Evolutionary conservation across 35 echinoderm and acorn worm genomes (phyloP).

Genomic region (Patiria miniata): DNA sequence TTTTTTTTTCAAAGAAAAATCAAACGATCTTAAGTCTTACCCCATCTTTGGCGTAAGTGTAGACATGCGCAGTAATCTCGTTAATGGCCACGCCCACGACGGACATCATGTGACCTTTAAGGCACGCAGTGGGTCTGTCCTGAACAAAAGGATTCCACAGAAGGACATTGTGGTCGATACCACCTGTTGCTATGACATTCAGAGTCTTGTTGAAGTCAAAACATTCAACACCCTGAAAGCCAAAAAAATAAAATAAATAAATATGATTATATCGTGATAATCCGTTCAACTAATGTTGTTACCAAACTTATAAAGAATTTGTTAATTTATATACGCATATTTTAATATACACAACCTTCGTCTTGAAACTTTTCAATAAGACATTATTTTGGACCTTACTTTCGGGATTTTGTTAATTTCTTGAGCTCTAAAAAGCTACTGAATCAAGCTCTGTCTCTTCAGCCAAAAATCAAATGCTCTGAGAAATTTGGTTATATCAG

Average conservation of each 20-base stretch:
- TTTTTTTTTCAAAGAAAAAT: neutral
- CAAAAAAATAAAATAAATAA: neutral
- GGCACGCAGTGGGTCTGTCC: conserved; percentile 81
- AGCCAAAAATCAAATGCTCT: too few relatives aligned
- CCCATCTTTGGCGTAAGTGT: conserved; percentile 92
- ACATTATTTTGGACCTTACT: too few relatives aligned
- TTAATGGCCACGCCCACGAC: conserved; percentile 88
- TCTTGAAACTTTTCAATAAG: too few relatives aligned
- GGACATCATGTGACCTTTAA: conserved; percentile 84
- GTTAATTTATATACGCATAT: too few relatives aligned
- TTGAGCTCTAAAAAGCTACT: too few relatives aligned
- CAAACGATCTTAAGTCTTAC: conserved; percentile 33
- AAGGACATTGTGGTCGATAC: conserved; percentile 82
- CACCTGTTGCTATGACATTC: conserved; percentile 87
- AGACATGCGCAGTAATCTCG: conserved; percentile 61
- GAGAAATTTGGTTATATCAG: too few relatives aligned
- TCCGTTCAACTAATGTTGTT: too few relatives aligned
- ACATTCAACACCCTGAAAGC: conserved; percentile 90
- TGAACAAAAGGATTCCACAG: conserved; percentile 94
- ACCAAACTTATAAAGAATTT: too few relatives aligned
- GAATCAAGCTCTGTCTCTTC: too few relatives aligned
- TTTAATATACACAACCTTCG: too few relatives aligned
- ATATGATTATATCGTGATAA: neutral
- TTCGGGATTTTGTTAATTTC: too few relatives aligned
- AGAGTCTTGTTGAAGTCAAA: conserved; percentile 88